phyloP scores from a whole-genome alignment of 1,140 invertebrate species.

The Planococcus citri region DNA sequence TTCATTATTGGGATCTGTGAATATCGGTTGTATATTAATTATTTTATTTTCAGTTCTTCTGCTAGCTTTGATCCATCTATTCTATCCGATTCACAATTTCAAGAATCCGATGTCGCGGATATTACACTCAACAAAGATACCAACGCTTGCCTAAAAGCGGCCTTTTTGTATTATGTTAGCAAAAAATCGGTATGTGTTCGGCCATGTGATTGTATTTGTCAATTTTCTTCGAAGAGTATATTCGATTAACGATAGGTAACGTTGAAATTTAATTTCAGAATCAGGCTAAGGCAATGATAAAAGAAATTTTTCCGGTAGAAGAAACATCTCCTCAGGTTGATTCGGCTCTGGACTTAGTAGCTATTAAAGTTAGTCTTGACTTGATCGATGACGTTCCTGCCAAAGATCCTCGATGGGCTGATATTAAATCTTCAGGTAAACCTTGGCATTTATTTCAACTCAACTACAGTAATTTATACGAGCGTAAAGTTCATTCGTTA shows the following conservation, averaged over 20 bases:
- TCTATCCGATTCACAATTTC: slow-evolving; percentile 20
- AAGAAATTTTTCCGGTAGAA: slow-evolving; percentile 50
- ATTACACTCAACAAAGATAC: slow-evolving; percentile 51
- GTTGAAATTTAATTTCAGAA: slow-evolving; percentile 33
- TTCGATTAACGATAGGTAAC: not conserved
- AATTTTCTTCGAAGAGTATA: too few species aligned
- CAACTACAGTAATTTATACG: not conserved
- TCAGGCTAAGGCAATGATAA: slow-evolving; percentile 51
- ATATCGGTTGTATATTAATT: not conserved
- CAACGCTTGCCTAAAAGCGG: slow-evolving; percentile 55
- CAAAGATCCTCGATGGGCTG: slow-evolving; percentile 72
- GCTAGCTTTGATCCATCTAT: slow-evolving; percentile 2
- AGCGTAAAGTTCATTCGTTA: not conserved
- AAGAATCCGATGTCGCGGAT: slow-evolving; percentile 48
- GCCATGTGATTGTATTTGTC: slow-evolving; percentile 23
- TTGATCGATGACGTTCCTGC: slow-evolving; percentile 78
- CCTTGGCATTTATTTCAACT: not conserved
- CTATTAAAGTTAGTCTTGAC: slow-evolving; percentile 58
- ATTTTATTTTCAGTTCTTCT: not conserved
- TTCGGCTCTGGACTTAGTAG: slow-evolving; percentile 48
- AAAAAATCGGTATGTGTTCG: slow-evolving; percentile 33
- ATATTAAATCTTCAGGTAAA: slow-evolving; percentile 26
- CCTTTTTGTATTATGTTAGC: slow-evolving; percentile 56
- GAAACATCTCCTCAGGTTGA: slow-evolving; percentile 42
- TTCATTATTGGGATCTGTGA: slow-evolving; percentile 4